Evolutionary conservation across 2,113 vertebrate genomes (phyloP).

Genomic region (Aptenodytes patagonicus): DNA sequence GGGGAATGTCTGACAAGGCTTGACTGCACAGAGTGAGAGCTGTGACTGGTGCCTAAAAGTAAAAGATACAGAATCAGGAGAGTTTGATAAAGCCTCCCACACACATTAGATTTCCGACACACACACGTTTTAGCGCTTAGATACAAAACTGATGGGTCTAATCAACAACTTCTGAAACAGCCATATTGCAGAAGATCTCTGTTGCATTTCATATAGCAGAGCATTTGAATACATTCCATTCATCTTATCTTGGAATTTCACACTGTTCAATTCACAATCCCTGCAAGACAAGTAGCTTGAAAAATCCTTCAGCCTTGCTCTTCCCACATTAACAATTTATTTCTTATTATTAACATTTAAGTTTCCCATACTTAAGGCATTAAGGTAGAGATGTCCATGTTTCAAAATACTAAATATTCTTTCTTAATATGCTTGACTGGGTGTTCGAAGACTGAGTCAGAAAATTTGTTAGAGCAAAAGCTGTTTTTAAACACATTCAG

Average conservation of each 20-base stretch:
- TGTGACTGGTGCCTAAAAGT: conserved; percentile 91
- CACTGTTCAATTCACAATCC: not conserved
- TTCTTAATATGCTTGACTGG: not conserved
- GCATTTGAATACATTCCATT: not conserved
- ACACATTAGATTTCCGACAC: not conserved
- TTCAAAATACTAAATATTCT: not conserved
- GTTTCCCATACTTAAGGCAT: not conserved
- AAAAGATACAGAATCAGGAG: conserved; percentile 17
- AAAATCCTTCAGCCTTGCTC: not conserved
- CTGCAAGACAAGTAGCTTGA: not conserved
- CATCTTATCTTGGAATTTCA: not conserved
- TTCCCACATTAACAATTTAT: not conserved
- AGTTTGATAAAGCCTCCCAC: not conserved
- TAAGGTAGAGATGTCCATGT: not conserved
- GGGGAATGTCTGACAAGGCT: conserved; percentile 93
- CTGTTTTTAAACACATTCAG: not conserved
- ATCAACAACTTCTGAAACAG: not conserved
- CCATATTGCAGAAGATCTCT: not conserved
- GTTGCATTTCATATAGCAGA: not conserved
- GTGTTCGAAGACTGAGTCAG: not conserved
- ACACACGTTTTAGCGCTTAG: not conserved
- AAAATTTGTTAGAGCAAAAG: not conserved
- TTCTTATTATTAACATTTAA: not conserved
- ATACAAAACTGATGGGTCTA: not conserved
- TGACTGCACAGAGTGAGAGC: conserved; percentile 92